Conservation (phyloP, 2,113 vertebrate species). For the Corvus cornix region DNA sequence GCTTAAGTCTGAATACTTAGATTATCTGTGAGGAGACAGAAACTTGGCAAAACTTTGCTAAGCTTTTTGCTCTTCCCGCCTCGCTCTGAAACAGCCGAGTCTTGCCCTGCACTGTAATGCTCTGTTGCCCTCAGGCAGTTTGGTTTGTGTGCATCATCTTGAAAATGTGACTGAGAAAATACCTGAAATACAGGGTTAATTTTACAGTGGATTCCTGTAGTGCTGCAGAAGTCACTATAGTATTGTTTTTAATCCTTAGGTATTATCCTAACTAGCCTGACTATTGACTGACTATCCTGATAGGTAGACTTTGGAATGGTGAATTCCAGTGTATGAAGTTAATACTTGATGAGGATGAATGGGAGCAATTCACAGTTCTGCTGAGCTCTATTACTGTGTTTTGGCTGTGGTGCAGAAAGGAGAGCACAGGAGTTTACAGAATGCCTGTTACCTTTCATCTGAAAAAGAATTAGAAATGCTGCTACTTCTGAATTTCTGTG, state of each 20-base stretch:
- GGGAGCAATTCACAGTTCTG: conserved; percentile 72
- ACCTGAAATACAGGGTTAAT: background rate
- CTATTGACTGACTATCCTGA: background rate
- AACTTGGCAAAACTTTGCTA: background rate
- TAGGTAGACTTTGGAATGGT: conserved; percentile 50
- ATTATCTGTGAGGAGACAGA: background rate
- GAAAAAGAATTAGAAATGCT: background rate
- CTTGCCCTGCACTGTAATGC: background rate
- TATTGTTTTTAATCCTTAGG: background rate
- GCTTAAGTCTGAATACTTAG: background rate
- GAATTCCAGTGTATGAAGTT: conserved; percentile 64
- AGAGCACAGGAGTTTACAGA: conserved; percentile 19
- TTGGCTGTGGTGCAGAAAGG: conserved; percentile 46
- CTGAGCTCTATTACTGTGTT: conserved; percentile 45
- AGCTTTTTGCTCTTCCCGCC: background rate
- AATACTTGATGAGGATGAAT: conserved; percentile 61
- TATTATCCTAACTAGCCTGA: background rate
- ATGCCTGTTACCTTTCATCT: conserved; percentile 21
- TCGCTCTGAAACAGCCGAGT: background rate
- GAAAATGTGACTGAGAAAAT: background rate
- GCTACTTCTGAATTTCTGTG: background rate
- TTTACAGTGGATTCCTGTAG: background rate
- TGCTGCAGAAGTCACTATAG: background rate
- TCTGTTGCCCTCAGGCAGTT: background rate
- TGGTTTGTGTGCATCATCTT: background rate